Evolutionary conservation across 30 jellyfish, hydroid and myxozoan genomes (phyloP), one percentile per base, ranked within the genome.

Genomic region (Mastigias papua): DNA sequence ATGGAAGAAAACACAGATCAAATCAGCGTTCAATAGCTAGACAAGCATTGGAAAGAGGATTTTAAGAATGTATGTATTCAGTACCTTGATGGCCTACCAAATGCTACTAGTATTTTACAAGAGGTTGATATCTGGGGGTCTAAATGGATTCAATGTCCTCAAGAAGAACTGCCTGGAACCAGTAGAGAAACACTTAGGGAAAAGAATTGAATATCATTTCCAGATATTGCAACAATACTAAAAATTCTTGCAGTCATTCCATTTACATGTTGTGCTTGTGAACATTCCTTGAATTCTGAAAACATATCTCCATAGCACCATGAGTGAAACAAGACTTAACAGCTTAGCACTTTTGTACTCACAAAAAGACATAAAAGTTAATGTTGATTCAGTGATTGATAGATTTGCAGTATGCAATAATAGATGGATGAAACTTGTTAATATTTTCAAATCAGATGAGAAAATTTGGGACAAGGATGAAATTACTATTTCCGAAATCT

Each of bases 81-180:
- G 33, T 77, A 77, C 10, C 9, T 10, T 9, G 78, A 50, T 22
- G 84, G 50, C 57, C 50, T 77, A 27, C 88, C 88, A 42, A 46
- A 77, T 42, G 30, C 29, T 8, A n/a, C 78, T 9, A 21, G 57
- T 17, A 21, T 73, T 15, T 17, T 73, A 73, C 84, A 73, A 15
- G 84, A 77, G 37, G 78, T 27, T 50, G 88, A 77, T 34, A 48
- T 19, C 76, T 77, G 82, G 88, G 88, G 50, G 22, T 48, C 51
- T 4, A 48, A n/a, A 50, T 77, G 88, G 88, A 25, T 48, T n/a
- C 11, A 46, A 8, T 35, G 22, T 32, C 76, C 74, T 4, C 13
- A 74, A 4, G 28, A 30, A 3, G 34, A 35, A 50, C 25, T 48
- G 9, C 88, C 88, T 1, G 7, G 16, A 20, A 77, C 29, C 23